Conservation (phyloP, 2,888 invertebrate species). For the Archips crataeganus region DNA sequence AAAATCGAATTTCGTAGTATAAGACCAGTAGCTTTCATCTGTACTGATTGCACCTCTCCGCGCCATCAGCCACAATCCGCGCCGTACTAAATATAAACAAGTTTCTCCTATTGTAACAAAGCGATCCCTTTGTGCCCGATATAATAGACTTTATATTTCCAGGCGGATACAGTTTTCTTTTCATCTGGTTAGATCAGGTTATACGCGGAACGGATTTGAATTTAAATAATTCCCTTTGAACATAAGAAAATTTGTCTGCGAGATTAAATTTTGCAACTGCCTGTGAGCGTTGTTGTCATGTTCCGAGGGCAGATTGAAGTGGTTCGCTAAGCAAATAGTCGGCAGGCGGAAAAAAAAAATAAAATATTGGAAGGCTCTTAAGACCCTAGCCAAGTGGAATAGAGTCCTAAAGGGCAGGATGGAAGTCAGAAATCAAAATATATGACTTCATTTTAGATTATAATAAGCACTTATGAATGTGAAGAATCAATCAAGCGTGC, state of each 20-base stretch:
- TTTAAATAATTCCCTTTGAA: conserved; percentile 53
- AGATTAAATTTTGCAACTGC: conserved; percentile 46
- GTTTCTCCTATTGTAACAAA: conserved; percentile 68
- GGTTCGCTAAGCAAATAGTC: not conserved
- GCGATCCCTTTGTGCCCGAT: conserved; percentile 61
- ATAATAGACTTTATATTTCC: conserved; percentile 64
- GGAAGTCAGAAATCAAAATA: not conserved
- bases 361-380: not conserved
- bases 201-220: conserved; percentile 46
- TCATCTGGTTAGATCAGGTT: conserved; percentile 47
- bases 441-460: not conserved
- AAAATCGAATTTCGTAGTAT: too few species aligned
- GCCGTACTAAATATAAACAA: conserved; percentile 69
- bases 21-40: too few species aligned
- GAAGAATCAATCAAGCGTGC: too few species aligned
- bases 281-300: not conserved
- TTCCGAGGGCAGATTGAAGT: not conserved
- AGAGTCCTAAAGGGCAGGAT: not conserved
- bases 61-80: conserved; percentile 23
- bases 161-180: conserved; percentile 48
- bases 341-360: not conserved
- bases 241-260: conserved; percentile 50
- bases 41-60: conserved; percentile 51
- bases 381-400: not conserved
- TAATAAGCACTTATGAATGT: too few species aligned